A percentile compares a stretch with the other conserved stretches of the same genome.
These are phyloP conservation scores for Pipra filicauda DNA, from an alignment of 2,113 vertebrate species.

Conservation along the genomic window DNA sequence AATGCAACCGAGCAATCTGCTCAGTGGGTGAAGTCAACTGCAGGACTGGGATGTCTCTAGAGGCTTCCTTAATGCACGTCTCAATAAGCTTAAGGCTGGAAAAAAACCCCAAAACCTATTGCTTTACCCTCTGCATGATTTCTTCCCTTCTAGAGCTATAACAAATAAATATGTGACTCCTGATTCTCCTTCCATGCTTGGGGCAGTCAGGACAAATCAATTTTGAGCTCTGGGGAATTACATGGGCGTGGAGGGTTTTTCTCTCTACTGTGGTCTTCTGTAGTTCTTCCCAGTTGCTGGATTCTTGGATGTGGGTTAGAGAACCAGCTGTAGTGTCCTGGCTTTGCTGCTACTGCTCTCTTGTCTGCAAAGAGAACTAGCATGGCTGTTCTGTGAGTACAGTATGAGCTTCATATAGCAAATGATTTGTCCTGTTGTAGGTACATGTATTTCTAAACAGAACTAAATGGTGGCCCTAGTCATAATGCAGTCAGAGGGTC, in stretches of 20 bases:
- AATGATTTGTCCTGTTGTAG: neutral
- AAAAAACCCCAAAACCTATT: neutral
- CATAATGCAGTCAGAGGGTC: neutral
- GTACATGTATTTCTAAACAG: neutral
- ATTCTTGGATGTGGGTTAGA: neutral
- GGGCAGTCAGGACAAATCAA: neutral
- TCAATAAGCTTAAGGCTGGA: neutral
- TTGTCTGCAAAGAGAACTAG: neutral
- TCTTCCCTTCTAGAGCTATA: neutral
- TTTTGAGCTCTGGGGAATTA: neutral
- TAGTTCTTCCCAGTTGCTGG: neutral
- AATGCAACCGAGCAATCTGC: constrained; percentile 2
- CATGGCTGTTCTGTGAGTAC: neutral
- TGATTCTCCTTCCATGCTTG: neutral
- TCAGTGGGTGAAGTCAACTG: neutral
- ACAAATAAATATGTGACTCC: neutral
- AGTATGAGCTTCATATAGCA: neutral
- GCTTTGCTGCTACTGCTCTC: neutral
- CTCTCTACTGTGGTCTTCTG: neutral
- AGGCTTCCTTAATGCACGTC: neutral
- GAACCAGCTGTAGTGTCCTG: neutral
- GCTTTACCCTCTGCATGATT: neutral
- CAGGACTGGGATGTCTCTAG: neutral
- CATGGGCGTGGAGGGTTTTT: neutral
- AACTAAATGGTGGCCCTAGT: neutral